phyloP scores from a whole-genome alignment of 2,888 invertebrate genomes.

The Eumacrocentrus americanus region DNA sequence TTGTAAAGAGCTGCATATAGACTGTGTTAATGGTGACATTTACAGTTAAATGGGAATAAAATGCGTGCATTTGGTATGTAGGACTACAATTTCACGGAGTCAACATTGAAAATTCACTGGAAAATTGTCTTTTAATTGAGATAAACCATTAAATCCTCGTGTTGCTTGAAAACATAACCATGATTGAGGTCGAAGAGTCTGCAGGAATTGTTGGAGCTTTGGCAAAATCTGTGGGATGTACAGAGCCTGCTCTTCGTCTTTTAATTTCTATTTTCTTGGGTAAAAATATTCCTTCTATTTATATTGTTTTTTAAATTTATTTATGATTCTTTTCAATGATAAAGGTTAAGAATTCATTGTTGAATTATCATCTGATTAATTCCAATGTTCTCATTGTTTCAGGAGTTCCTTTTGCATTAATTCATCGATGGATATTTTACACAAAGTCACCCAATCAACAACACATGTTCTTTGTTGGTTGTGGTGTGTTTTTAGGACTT shows the following conservation, averaged over 20 bases:
- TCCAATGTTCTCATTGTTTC: constrained; percentile 49
- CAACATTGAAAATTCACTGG: no score
- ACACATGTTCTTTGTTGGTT: constrained; percentile 75
- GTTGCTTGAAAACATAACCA: constrained; percentile 10
- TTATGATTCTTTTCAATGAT: not conserved
- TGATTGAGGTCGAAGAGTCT: constrained; percentile 18
- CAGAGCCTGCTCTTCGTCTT: constrained; percentile 71
- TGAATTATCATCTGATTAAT: no score
- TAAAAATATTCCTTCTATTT: no score
- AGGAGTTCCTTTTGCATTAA: constrained; percentile 74
- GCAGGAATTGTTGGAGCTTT: constrained; percentile 45
- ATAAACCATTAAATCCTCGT: no score
- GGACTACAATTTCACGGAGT: no score
- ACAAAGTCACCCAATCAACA: constrained; percentile 66
- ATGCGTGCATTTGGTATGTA: no score
- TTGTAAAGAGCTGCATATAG: no score
- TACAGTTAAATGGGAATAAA: no score
- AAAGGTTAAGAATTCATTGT: not conserved
- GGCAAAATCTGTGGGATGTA: constrained; percentile 65
- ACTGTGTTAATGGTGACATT: no score
- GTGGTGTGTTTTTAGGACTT: constrained; percentile 77
- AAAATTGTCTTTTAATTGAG: no score
- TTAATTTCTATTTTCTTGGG: constrained; percentile 70
- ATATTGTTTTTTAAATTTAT: no score
- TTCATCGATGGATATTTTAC: constrained; percentile 69